These are phyloP conservation scores for Acanthosepion lycidas DNA, from an alignment of 2,888 invertebrate species.

Conservation along the genomic window DNA sequence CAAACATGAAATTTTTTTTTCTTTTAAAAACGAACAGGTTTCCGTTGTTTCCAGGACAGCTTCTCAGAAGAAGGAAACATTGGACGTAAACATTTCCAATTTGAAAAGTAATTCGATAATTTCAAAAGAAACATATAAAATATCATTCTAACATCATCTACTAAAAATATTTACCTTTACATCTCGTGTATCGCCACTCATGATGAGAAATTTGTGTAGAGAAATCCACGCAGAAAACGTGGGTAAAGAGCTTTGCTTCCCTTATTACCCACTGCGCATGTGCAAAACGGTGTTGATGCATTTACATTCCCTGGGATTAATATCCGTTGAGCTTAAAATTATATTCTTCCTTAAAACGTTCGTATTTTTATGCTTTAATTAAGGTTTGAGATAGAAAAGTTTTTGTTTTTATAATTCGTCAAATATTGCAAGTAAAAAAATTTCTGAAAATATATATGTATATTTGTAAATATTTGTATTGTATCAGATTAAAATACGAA, in stretches of 20 bases:
- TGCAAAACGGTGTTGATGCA: not conserved
- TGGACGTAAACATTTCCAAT: not conserved
- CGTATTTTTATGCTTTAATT: too few species aligned
- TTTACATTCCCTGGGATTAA: not conserved
- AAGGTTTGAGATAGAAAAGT: too few species aligned
- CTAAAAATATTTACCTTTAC: conserved; percentile 53
- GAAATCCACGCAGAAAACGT: not conserved
- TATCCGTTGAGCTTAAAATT: too few species aligned
- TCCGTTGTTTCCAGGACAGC: not conserved
- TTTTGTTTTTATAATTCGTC: too few species aligned
- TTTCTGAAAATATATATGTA: too few species aligned
- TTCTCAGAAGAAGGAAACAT: not conserved
- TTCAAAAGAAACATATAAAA: not conserved
- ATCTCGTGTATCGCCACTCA: conserved; percentile 50
- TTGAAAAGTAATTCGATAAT: not conserved
- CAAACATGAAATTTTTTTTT: not conserved
- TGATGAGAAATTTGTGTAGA: not conserved
- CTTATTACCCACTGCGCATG: not conserved
- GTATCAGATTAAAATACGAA: too few species aligned
- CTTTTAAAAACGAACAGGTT: not conserved
- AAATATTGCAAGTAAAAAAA: too few species aligned
- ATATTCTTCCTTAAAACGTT: too few species aligned
- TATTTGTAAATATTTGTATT: too few species aligned
- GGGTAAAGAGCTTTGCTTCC: not conserved
- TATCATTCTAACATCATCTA: not conserved